phyloP scores from a whole-genome alignment of 2,888 invertebrate species.

The Acanthosepion pharaonis region DNA sequence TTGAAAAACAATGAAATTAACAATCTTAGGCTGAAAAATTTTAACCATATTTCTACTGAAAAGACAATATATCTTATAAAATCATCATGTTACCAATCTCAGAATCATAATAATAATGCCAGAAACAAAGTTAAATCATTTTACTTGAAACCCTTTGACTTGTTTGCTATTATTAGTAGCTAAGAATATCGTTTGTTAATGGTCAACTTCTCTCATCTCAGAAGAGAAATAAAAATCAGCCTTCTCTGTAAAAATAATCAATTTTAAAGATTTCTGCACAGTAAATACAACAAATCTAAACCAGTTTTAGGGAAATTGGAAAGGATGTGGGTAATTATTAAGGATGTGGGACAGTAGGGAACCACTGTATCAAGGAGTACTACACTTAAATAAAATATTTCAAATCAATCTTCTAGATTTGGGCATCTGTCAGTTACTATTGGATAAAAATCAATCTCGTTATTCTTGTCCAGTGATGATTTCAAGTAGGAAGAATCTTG shows the following conservation, averaged over 20 bases:
- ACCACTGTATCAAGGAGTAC: not conserved
- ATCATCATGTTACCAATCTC: too few species aligned
- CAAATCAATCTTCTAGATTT: too few species aligned
- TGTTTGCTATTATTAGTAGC: not conserved
- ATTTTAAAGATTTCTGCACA: not conserved
- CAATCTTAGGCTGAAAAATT: too few species aligned
- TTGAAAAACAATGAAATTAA: too few species aligned
- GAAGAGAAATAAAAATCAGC: not conserved
- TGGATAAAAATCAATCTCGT: too few species aligned
- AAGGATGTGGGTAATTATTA: not conserved
- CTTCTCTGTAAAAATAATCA: not conserved
- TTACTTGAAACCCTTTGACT: not conserved
- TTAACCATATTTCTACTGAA: too few species aligned
- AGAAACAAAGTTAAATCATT: too few species aligned
- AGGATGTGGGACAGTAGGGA: not conserved
- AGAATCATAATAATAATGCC: too few species aligned
- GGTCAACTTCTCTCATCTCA: not conserved
- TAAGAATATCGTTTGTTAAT: not conserved
- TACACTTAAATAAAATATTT: not conserved
- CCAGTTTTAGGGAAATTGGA: not conserved
- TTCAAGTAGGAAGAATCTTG: too few species aligned
- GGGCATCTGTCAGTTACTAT: too few species aligned
- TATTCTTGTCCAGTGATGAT: too few species aligned
- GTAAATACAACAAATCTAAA: conserved; percentile 33
- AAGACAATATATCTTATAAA: too few species aligned